phyloP scores from a whole-genome alignment of 2,113 vertebrate genomes.

The Indri indri region DNA sequence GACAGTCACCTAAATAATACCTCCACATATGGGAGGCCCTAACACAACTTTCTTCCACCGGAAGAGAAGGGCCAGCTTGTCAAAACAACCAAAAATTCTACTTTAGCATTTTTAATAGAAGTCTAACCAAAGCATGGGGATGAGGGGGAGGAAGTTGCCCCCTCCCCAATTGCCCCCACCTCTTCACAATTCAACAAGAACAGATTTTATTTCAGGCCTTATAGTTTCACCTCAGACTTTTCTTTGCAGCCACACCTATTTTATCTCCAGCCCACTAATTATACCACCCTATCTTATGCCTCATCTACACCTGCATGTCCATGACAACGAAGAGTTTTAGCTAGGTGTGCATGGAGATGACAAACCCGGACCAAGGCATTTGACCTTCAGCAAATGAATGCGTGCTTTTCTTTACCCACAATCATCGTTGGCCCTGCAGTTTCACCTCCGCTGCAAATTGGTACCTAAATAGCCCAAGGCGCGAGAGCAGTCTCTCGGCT shows the following conservation, averaged over 20 bases:
- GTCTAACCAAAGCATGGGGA: background rate
- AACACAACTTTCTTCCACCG: background rate
- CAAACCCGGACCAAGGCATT: background rate
- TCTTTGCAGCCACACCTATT: background rate
- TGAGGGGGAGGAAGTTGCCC: rapidly evolving
- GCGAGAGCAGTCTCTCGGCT: background rate
- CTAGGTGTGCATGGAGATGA: background rate
- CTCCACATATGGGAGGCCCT: too few relatives aligned
- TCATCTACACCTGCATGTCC: background rate
- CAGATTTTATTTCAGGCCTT: background rate
- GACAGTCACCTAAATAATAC: background rate
- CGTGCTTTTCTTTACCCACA: background rate
- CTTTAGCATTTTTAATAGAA: background rate
- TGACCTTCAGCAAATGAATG: background rate
- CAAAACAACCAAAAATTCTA: background rate
- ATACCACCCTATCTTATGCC: background rate
- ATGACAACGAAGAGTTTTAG: background rate
- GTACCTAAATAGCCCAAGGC: slow-evolving; percentile 3
- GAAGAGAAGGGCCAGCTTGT: background rate
- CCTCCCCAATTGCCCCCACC: background rate
- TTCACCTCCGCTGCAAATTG: slow-evolving; percentile 38
- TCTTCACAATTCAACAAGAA: background rate
- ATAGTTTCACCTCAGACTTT: background rate
- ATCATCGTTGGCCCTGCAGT: background rate
- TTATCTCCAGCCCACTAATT: background rate